Base-by-base conservation (phyloP, 2,797 vertebrate genomes). In the Champsocephalus esox region DNA sequence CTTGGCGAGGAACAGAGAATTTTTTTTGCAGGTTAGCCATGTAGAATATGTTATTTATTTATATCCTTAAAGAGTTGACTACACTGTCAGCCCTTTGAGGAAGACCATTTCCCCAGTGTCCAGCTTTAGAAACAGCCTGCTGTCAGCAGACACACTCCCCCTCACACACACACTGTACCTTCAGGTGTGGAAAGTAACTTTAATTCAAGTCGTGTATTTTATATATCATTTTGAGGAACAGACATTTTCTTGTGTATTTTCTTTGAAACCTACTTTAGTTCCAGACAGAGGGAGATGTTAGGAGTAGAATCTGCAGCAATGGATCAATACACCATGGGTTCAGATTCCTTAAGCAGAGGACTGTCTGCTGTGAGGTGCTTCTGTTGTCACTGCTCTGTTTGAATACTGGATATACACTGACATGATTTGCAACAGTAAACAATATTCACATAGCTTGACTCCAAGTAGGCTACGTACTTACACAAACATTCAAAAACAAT, bases 1-100 rank as follows among this genome's bases (percentile, higher is more conserved):
- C 98, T 99, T 88, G 17, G 7, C 4, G 3, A 17, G 45, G 44
- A 54, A 1, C 61, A 54, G 2, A 34, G 10, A 55, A 63, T 19
- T 19, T 19, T 19, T 19, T 19, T 4, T 34, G 46, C 13, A 17
- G 14, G 12, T 60, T 62, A 11, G 46, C 19, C 12, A 2, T 13
- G 45, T 12, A 10, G 1, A 48, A 19, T 45, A 11, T 24, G 24
- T 24, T 24, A 24, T 24, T 24, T 24, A 24, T 24, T 3, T 24
- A 24, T 24, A 24, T 24, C 24, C 24, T 24, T 11, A 50, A 38
- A 49, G 4, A 68, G 5, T 16, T 17, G 17, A 2, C 65, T 49
- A 50, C 54, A 50, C 52, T 49, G 65, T 2, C 17, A 17, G 17
- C 5, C 66, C 4, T 49, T 38, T 51, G 9, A 13, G 13, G 41